Evolutionary conservation across 2,888 invertebrate species (phyloP), one percentile per base, ranked within the genome.

Genomic region (Shargacucullia verbasci): DNA sequence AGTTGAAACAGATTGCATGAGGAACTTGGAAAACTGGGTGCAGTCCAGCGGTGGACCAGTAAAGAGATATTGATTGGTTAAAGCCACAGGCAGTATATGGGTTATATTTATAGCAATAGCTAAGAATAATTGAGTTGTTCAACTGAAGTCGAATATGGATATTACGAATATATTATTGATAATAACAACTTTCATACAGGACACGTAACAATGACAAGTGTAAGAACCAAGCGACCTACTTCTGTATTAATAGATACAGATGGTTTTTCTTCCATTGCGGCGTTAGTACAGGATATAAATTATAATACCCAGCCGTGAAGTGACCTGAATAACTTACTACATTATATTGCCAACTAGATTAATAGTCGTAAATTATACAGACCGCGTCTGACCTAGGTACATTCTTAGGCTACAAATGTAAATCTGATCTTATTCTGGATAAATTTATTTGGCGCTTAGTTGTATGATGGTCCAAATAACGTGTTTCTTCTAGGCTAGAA

Each of bases 281-380:
- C 56, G 25, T 13, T 15, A 34, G 47, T 41, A 38, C 54, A 45
- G 48, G 27, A 52, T 62, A 69, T 62, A 20, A 20, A 20, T 20
- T 20, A 20, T 20, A 62, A 62, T 57, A 69, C 52, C 52, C 57
- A 41, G 48, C 52, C 38, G 52, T 20, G 44, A 63, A 69, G n/a
- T 52, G 57, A 38, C 57, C 57, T 57, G 70, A 62, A 69, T 69
- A 69, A 60, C 43, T 52, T 41, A 57, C 37, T 27, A 52, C 52
- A 68, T 56, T 69, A 57, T 44, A 61, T 56, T 41, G 49, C 40
- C 47, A 52, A 57, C 56, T 62, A 57, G 52, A 66, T 69, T 41
- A 66, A 53, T 39, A 38, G 52, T 45, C 40, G 47, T 62, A 69
- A 45, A 57, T 57, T 41, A 57, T 69, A 52, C 70, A 69, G 52